Evolutionary conservation across 2,113 vertebrate species (phyloP), one percentile per base, ranked within the genome.

Genomic region (Engraulis encrasicolus): DNA sequence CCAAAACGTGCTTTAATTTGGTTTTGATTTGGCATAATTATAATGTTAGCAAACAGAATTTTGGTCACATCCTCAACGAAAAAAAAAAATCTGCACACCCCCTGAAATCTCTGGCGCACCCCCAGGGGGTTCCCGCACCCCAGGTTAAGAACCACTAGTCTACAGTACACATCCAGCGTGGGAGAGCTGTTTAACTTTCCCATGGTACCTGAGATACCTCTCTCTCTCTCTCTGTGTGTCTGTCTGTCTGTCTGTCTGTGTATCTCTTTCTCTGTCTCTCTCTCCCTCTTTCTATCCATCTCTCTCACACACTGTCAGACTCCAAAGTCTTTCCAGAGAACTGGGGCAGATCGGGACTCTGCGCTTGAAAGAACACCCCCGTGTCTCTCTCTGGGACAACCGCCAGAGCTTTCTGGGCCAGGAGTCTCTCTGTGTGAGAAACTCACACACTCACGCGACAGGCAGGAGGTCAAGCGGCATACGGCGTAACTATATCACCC

Each of bases 381-480:
- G 66, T 74, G 31, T 74, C 66, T 74, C 66, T 74, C 66, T 74
- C 66, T 34, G 66, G 66, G 66, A 34, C 66, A 34, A 34, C 27
- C 17, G 66, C 27, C 66, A 50, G 78, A 12, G 37, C 37, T 78
- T 40, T 49, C 6, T 3, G 2, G 27, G 48, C 50, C 50, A 5
- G 78, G 31, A 74, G 66, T 31, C 66, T 74, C 66, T n/a, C n/a
- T n/a, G n/a, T 36, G 14, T 36, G 66, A 17, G 66, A 74, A 74
- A 74, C 66, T 74, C 58, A 66, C 58, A 66, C 58, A 27, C 58
- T 66, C 66, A 74, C 27, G 66, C 66, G 27, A 74, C 27, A 74
- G 34, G 66, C 66, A 34, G 66, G 2, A 74, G 66, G 61, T 81
- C 50, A 37, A 14, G 15, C 66, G 40, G 40, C 14, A 38, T 1